Evolutionary conservation across 2,797 vertebrate species (phyloP), one percentile per base, ranked within the genome.

Genomic region (Yasuhikotakia modesta): DNA sequence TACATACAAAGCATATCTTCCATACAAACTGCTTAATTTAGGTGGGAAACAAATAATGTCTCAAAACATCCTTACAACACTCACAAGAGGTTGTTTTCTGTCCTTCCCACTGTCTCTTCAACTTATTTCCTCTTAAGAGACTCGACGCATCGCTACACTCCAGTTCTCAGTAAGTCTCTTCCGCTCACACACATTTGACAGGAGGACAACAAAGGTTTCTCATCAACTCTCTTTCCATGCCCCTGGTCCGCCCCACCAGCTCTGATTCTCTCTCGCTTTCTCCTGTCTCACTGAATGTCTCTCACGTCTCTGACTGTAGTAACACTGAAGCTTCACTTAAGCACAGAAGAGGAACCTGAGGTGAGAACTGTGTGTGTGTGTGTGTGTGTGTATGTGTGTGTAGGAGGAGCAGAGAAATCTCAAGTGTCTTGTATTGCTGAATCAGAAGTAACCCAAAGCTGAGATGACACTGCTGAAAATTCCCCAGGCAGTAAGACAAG

Each of bases 391-490:
- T n/a, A n/a, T n/a, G n/a, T n/a, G n/a, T 50, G 65, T 16, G 13
- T 12, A 67, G 55, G 21, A 53, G 67, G 57, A 64, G 55, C 11
- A 64, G 22, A 27, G 46, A 66, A 70, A 48, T 48, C 81, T 76
- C 24, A n/a, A 21, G 79, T 13, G 39, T 65, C 32, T 10, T 24
- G 72, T 58, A 35, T 30, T 68, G 43, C 69, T 70, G 70, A 81
- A 57, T 81, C 76, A 22, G 52, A 75, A 16, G 45, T 24, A 78
- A 73, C 63, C 65, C 6, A 57, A 82, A 76, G 58, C 50, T 61
- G 73, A 70, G 50, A 58, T 55, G 58, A 76, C 43, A 32, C 4
- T 24, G 45, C 61, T 68, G 66, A 61, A 69, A 66, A 78, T 79
- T 55, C 32, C 46, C 32, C 30, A 64, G 68, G 58, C 46, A 45